These are phyloP conservation scores for Clupea harengus DNA, from an alignment of 2,113 vertebrate genomes.

Conservation along the genomic window DNA sequence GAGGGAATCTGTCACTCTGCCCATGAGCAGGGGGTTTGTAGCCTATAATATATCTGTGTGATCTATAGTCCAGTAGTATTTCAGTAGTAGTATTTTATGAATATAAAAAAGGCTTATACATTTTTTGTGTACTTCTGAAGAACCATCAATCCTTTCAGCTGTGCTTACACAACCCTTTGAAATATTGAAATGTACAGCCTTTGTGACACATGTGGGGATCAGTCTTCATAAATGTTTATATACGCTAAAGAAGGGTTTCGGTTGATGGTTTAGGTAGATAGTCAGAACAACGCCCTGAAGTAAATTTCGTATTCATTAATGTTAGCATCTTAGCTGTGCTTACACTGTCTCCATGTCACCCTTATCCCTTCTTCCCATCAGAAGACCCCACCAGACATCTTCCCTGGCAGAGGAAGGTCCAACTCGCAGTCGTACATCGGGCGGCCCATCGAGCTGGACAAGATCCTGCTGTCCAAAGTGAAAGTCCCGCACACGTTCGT, in stretches of 20 bases:
- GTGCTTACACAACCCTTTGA: too few relatives aligned
- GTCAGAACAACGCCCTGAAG: background rate
- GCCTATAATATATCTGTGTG: too few relatives aligned
- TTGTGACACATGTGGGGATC: too few relatives aligned
- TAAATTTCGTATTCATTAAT: background rate
- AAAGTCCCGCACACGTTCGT: constrained; percentile 97
- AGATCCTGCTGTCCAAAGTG: constrained; percentile 91
- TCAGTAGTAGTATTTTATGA: background rate
- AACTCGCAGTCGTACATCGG: constrained; percentile 92
- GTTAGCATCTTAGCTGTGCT: background rate
- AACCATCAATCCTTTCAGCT: background rate
- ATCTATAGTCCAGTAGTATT: background rate
- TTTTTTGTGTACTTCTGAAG: too few relatives aligned
- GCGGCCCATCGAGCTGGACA: constrained; percentile 92
- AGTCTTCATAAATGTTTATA: too few relatives aligned
- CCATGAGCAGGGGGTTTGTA: background rate
- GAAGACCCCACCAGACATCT: constrained; percentile 85
- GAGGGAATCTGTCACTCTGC: background rate
- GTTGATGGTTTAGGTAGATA: too few relatives aligned
- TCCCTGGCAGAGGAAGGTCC: constrained; percentile 81
- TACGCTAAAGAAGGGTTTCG: too few relatives aligned
- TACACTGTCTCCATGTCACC: background rate
- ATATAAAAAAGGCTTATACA: background rate
- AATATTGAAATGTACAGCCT: too few relatives aligned
- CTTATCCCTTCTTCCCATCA: constrained; percentile 65